Base-by-base conservation (phyloP, 2,113 vertebrate species). In the Corapipo altera region DNA sequence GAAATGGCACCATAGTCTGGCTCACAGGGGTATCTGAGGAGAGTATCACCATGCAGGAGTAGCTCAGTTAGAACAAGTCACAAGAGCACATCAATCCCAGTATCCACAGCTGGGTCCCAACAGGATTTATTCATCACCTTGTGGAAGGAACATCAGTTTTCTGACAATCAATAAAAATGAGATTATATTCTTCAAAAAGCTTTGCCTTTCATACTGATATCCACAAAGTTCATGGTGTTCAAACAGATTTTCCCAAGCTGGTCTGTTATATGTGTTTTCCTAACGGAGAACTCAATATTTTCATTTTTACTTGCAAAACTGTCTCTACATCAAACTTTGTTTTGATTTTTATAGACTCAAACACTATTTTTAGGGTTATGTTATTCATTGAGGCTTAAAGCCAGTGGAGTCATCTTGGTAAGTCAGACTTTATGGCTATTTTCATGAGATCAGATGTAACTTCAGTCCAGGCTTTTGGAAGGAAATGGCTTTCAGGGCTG, bases 381-480 rank as follows among this genome's bases (percentile, higher is more conserved):
- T 94, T 92, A 92, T 95, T 95, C 94, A 76, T 5, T 64, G 52
- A 43, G 49, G 87, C 83, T 88, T 62, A 84, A 95, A 80, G 95
- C 93, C 87, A 83, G 78, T 55, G 73, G 64, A 95, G 84, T 85
- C 85, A 85, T 62, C 61, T 85, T 84, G 44, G 78, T 91, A 90
- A 93, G 91, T 91, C 90, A 95, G 96, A 93, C 95, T 94, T 94
- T 66, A 77, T 58, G 91, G 91, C 78, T 96, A 52, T 95, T 96
- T 95, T 91, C 74, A 71, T 84, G 92, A 92, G 70, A 94, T 83
- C 91, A 58, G 39, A 88, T 70, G 85, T 85, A 91, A 91, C 70
- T 92, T 85, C 75, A 89, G 83, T 66, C 74, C 52, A 72, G 71
- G 69, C 62, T 74, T 92, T 93, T 96, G 95, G 95, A 97, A 83